Evolutionary conservation across 1,140 invertebrate species (phyloP), one percentile per base, ranked within the genome.

Genomic region (Meloidogyne floridensis): DNA sequence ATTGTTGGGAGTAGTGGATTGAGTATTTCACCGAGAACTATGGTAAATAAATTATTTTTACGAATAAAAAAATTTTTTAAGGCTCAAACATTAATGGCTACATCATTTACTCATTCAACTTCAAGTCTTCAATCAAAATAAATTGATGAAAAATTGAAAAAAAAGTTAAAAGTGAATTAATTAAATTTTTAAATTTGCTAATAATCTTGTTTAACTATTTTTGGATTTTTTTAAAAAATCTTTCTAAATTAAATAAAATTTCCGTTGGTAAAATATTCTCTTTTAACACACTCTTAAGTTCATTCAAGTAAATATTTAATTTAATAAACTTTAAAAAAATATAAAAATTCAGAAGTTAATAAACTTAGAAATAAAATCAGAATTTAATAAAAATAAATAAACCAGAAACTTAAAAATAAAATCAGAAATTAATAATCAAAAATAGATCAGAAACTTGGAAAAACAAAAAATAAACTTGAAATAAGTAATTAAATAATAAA

Each of bases 101-200:
- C 85, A 13, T 80, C 77, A 13, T 86, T 86, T 72, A 86, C 83
- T 2, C 86, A 87, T 11, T 87, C 86, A 11, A 87, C 86, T 47
- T 87, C 85, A n/a, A 85, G 82, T 70, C 73, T 86, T 10, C 86
- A 87, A 72, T 86, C 85, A 7, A 86, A 86, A 80, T 86, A 77
- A 81, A 10, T 18, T 7, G 6, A 72, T 10, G 13, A 11, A 72
- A 72, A 72, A 72, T 9, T 47, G 6, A 10, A 72, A 10, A 72
- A 10, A 10, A 72, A 20, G 5, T 72, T 7, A 20, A 32, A 7
- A 20, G 8, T 47, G 18, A 71, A 20, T 71, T 71, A 32, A 20
- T 71, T 5, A 20, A 7, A 3, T 6, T 71, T 71, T 71, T 8
- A 18, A 71, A 42, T 6, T 71, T 5, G 7, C 5, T 71, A 8